phyloP scores from a whole-genome alignment of 1,140 invertebrate species.

The Caenorhabditis briggsae region DNA sequence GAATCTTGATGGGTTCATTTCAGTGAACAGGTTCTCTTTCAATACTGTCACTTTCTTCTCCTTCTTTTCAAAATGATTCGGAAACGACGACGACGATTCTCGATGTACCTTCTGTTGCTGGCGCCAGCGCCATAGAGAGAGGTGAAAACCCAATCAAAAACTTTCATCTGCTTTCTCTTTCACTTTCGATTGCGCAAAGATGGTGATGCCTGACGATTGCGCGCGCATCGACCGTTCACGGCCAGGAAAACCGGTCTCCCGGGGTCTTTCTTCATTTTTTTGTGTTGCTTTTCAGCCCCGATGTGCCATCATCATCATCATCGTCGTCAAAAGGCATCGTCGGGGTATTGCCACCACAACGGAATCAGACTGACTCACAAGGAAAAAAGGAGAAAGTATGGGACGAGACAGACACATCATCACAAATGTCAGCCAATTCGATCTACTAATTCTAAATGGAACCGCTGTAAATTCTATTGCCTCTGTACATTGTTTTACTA shows the following conservation, averaged over 20 bases:
- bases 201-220: slow-evolving; percentile 40
- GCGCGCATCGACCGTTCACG: slow-evolving; percentile 53
- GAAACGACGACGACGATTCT: too few relatives aligned
- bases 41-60: background rate
- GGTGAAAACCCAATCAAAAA: slow-evolving; percentile 51
- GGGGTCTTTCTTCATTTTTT: slow-evolving; percentile 25
- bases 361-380: slow-evolving; percentile 21
- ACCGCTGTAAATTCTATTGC: slow-evolving; percentile 4
- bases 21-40: background rate
- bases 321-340: background rate
- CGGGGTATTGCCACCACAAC: background rate
- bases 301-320: slow-evolving; percentile 44
- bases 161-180: slow-evolving; percentile 53
- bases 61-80: background rate
- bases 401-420: background rate
- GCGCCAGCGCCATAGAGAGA: slow-evolving; percentile 36
- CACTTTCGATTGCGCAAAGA: slow-evolving; percentile 52
- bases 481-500: too few relatives aligned
- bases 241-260: slow-evolving; percentile 52
- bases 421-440: slow-evolving; percentile 15
- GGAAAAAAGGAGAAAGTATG: background rate
- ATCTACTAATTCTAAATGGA: slow-evolving; percentile 27
- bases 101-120: background rate
- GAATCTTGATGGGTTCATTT: background rate
- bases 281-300: slow-evolving; percentile 1